phyloP scores from a whole-genome alignment of 2,888 invertebrate species.

The Sarcophaga rosellei region DNA sequence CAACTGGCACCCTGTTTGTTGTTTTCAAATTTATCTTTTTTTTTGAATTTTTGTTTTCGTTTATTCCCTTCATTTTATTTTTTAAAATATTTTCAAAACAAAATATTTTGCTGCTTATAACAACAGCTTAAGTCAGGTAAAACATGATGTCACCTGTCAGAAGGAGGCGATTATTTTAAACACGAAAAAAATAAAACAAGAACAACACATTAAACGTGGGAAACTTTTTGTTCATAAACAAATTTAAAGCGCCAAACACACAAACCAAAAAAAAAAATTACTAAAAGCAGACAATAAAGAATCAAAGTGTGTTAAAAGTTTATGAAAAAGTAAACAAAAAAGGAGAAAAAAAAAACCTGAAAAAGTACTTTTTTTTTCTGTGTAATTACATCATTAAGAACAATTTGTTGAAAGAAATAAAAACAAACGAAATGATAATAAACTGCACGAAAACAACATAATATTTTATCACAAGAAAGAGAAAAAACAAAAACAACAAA shows the following conservation, averaged over 20 bases:
- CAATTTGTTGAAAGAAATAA: no score
- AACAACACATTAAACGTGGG: neutral
- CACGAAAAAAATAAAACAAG: neutral
- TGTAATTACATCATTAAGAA: no score
- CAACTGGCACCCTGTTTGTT: no score
- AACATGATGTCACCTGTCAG: constrained; percentile 48
- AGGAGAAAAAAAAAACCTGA: no score
- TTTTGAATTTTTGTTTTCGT: no score
- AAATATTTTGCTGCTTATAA: neutral
- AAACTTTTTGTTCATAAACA: neutral
- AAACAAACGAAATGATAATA: no score
- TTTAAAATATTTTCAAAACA: neutral
- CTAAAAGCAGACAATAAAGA: neutral
- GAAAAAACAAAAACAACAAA: no score
- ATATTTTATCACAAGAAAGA: no score
- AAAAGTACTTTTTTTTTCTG: no score
- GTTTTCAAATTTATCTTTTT: no score
- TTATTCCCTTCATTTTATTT: neutral
- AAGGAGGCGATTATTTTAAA: constrained; percentile 1
- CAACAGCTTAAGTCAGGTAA: constrained; percentile 17
- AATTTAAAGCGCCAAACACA: neutral
- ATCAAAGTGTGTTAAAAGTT: neutral
- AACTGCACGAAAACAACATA: no score
- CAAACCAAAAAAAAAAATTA: neutral
- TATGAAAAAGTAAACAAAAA: neutral